Base-by-base conservation (phyloP, 2,113 vertebrate genomes). In the Clupea harengus region DNA sequence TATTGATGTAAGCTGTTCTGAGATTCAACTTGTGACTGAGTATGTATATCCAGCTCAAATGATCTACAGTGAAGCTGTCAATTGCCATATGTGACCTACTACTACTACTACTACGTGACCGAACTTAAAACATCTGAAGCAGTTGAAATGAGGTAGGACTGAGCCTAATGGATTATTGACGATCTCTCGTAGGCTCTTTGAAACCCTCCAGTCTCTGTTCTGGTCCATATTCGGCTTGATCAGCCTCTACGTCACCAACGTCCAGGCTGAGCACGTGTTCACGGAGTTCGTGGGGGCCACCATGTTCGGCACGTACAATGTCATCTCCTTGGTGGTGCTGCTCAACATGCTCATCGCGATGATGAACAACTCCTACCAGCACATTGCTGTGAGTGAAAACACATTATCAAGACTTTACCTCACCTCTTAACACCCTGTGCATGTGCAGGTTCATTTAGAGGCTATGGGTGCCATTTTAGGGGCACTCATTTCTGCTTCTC, bases 311-410 rank as follows among this genome's bases (percentile, higher is more conserved):
- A 97, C 98, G 0, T 99, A 99, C 88, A 99, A 98, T 46, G 93
- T 99, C 89, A 99, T 99, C 93, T 99, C 98, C 54, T 92, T 99
- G 86, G 98, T 99, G 25, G 98, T 99, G 83, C 95, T 99, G n/a
- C 96, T 99, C 86, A 99, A 99, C 93, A 99, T 99, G 98, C 91
- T 99, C 13, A 99, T 99, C 86, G 98, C 98, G 52, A 99, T 99
- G 98, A 99, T 99, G 98, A 99, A 99, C 93, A 99, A 99, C 91
- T 99, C 98, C 60, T 99, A 99, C 90, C 98, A 99, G 90, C 97
- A 98, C 83, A 99, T 99, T 89, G 97, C 97, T 87, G 98, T 99
- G 94, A 98, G 98, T 96, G 18, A 60, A 60, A 60, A 18, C 54
- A 22, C 54, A 22, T 60, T 4, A 20, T 22, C 54, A 60, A 39